Conservation (phyloP, 2,797 vertebrate species). For the Neopelma chrysocephalum region DNA sequence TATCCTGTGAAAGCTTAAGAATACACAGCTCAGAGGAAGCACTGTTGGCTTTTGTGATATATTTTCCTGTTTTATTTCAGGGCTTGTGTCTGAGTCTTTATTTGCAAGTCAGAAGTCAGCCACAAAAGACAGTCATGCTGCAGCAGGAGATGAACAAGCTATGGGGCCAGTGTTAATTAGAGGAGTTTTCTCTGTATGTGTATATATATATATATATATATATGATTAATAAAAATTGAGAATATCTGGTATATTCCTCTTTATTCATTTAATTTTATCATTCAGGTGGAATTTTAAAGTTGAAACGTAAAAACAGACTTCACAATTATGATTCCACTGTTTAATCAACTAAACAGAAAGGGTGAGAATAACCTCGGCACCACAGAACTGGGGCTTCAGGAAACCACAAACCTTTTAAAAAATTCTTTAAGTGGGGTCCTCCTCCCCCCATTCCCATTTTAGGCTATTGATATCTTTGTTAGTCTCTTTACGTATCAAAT, state of each 20-base stretch:
- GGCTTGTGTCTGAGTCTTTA: background rate
- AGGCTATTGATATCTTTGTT: background rate
- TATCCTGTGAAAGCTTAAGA: background rate
- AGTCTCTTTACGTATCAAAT: background rate
- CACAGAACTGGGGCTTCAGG: background rate
- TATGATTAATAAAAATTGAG: background rate
- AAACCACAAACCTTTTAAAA: background rate
- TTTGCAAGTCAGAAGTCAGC: background rate
- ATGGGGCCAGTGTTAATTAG: background rate
- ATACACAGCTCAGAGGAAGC: background rate
- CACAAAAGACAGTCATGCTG: background rate
- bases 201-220: background rate
- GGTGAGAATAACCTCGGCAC: background rate
- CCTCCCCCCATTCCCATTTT: background rate
- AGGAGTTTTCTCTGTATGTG: background rate
- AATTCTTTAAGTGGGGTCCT: background rate
- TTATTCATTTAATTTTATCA: background rate
- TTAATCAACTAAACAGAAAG: background rate
- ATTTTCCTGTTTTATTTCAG: conserved; percentile 10
- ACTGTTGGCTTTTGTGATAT: background rate
- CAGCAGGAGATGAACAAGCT: background rate
- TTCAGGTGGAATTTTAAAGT: background rate
- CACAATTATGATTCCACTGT: background rate
- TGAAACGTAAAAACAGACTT: background rate
- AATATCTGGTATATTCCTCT: background rate